These are phyloP conservation scores for Heterodera schachtii DNA, from an alignment of 1,140 invertebrate species.

Conservation along the genomic window DNA sequence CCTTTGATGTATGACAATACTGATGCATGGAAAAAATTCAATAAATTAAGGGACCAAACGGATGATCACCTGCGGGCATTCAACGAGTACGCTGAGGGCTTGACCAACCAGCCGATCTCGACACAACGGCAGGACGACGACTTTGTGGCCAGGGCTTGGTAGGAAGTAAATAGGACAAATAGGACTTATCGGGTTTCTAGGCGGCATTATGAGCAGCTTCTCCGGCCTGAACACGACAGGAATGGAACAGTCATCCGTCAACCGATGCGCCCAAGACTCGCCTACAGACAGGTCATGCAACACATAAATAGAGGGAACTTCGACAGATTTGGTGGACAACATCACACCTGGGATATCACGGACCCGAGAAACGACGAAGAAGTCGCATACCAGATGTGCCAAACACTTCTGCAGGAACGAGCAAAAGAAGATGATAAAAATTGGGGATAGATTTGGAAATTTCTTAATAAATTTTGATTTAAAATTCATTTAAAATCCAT, in stretches of 20 bases:
- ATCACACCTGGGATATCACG: neutral
- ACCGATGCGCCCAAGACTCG: neutral
- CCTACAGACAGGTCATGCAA: neutral
- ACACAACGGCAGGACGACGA: neutral
- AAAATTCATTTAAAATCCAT: neutral
- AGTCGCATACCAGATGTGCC: neutral
- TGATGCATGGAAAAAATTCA: neutral
- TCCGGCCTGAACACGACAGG: neutral
- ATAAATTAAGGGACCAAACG: neutral
- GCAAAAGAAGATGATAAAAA: neutral
- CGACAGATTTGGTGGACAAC: neutral
- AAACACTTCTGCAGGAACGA: neutral
- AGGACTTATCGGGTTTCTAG: neutral
- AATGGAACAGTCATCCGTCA: neutral
- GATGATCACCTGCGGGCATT: neutral
- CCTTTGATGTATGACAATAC: neutral
- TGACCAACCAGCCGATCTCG: neutral
- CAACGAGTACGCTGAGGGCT: neutral
- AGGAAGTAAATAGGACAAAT: rapidly evolving
- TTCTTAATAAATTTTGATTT: neutral
- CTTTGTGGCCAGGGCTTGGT: neutral
- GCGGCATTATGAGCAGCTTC: neutral
- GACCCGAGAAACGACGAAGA: neutral
- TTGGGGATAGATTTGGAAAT: neutral
- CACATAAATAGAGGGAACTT: neutral